Evolutionary conservation across 2,113 vertebrate genomes (phyloP).

Genomic region (Sinocyclocheilus anophthalmus): DNA sequence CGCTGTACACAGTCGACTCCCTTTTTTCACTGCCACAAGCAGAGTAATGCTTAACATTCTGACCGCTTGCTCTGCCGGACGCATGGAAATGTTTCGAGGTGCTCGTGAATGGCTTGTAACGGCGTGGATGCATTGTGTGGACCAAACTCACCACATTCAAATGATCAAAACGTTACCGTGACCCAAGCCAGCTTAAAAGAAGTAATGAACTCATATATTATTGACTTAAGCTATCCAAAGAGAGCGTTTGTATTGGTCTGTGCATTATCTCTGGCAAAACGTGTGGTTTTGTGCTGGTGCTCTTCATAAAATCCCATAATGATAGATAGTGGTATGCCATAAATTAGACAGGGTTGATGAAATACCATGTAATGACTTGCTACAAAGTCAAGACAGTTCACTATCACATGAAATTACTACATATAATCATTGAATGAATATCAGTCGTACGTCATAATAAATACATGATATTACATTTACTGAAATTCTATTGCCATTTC

Average conservation of each 20-base stretch:
- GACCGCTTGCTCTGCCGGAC: neutral
- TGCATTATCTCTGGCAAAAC: neutral
- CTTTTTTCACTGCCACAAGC: neutral
- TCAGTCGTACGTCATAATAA: neutral
- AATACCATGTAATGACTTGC: conserved; percentile 5
- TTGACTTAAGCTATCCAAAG: neutral
- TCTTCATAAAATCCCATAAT: neutral
- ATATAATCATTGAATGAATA: neutral
- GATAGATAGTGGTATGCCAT: neutral
- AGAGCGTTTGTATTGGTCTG: neutral
- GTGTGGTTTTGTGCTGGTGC: neutral
- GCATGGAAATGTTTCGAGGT: neutral
- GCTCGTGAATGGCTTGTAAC: neutral
- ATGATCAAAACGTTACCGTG: neutral
- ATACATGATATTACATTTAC: neutral
- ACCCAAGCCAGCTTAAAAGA: neutral
- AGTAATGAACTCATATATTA: neutral
- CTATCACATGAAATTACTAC: neutral
- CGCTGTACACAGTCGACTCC: neutral
- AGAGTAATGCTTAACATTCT: neutral
- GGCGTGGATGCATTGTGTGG: neutral
- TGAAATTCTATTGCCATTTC: neutral
- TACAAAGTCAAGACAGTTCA: neutral
- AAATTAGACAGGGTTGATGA: conserved; percentile 10
- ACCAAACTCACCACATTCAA: neutral